Evolutionary conservation across 1,140 invertebrate genomes (phyloP).

Genomic region (Achroia grisella): DNA sequence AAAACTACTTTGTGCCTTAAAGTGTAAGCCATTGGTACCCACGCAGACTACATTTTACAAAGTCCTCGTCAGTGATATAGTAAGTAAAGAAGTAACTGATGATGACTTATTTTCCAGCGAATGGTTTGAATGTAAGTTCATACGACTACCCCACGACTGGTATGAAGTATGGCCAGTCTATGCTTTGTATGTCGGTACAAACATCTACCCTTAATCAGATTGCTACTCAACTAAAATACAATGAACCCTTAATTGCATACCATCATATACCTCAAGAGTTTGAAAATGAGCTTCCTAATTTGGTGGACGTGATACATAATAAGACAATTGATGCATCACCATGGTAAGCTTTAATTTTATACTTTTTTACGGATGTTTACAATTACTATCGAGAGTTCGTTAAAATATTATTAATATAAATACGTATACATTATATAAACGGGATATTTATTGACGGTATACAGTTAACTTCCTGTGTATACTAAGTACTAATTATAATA

Average conservation of each 20-base stretch:
- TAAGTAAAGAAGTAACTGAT: neutral
- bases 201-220: constrained; percentile 79
- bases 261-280: constrained; percentile 73
- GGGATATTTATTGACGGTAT: no score
- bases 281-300: constrained; percentile 69
- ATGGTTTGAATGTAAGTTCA: constrained; percentile 48
- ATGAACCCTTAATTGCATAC: constrained; percentile 77
- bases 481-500: no score
- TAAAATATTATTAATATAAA: no score
- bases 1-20: no score
- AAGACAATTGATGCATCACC: constrained; percentile 77
- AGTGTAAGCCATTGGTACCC: no score
- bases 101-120: constrained; percentile 27
- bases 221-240: constrained; percentile 83
- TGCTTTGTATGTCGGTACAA: constrained; percentile 87
- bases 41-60: no score
- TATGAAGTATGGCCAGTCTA: constrained; percentile 86
- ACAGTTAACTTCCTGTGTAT: no score
- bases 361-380: no score
- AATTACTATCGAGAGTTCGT: no score
- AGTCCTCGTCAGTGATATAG: no score
- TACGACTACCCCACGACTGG: constrained; percentile 87
- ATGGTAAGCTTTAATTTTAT: constrained; percentile 58
- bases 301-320: constrained; percentile 77
- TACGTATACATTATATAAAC: no score